Conservation (phyloP, 2,113 vertebrate species). For the Tragelaphus buxtoni region DNA sequence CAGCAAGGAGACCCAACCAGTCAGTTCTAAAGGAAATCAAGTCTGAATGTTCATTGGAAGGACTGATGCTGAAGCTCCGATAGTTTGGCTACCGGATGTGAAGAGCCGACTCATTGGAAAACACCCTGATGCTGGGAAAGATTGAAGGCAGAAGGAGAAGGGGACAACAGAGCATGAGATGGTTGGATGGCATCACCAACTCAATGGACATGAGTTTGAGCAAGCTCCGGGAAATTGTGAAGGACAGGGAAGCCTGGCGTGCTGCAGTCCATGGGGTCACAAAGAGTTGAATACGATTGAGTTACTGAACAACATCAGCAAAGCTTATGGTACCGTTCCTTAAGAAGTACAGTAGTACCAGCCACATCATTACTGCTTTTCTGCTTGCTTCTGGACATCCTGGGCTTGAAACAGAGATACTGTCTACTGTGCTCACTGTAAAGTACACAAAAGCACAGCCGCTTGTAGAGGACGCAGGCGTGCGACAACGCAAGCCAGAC, state of each 20-base stretch:
- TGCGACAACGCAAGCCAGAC: fast-evolving
- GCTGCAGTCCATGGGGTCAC: not conserved
- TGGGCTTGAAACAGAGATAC: not conserved
- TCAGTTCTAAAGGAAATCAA: not conserved
- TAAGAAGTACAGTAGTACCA: not conserved
- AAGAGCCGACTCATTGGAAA: not conserved
- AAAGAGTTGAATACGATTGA: not conserved
- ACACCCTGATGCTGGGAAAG: not conserved
- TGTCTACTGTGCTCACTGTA: not conserved
- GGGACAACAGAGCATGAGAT: not conserved
- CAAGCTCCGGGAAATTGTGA: not conserved
- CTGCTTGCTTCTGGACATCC: not conserved
- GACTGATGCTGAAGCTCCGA: not conserved
- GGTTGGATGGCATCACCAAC: not conserved
- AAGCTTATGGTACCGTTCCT: not conserved
- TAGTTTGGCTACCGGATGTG: not conserved
- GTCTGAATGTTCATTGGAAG: not conserved
- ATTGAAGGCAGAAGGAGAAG: not conserved
- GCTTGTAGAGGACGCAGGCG: not conserved
- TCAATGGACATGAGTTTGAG: not conserved
- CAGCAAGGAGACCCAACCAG: not conserved
- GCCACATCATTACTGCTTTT: not conserved
- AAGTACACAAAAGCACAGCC: not conserved
- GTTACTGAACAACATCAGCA: fast-evolving
- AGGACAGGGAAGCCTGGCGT: not conserved